Evolutionary conservation across 1,140 invertebrate species (phyloP).

Genomic region (Drosophila quadrilineata): DNA sequence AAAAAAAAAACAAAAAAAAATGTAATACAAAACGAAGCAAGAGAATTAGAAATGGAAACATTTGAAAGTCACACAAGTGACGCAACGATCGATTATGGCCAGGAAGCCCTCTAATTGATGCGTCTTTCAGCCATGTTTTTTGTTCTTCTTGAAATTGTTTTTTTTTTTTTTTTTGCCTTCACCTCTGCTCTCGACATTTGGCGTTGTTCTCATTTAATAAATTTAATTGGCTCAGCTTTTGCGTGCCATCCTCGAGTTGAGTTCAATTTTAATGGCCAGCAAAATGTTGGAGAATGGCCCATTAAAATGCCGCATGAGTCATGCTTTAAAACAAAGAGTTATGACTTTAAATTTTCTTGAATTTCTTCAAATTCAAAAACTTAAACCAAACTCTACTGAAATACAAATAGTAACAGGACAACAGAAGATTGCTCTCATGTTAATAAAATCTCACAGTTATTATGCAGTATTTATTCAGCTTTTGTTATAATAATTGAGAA

Average conservation of each 20-base stretch:
- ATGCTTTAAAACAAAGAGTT: conserved; percentile 40
- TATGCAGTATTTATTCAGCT: too few species aligned
- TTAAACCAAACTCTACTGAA: conserved; percentile 3
- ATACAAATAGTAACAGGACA: conserved; percentile 5
- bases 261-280: conserved; percentile 33
- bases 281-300: not conserved
- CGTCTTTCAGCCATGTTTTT: too few species aligned
- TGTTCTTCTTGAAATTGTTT: conserved; percentile 2
- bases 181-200: too few species aligned
- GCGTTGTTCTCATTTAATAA: conserved; percentile 22
- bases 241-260: conserved; percentile 27
- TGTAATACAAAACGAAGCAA: too few species aligned
- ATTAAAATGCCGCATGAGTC: conserved; percentile 27
- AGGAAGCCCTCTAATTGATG: too few species aligned
- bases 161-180: too few species aligned
- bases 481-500: too few species aligned
- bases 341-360: too few species aligned
- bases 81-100: conserved; percentile 12
- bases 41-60: too few species aligned
- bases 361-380: conserved; percentile 7
- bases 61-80: conserved; percentile 2
- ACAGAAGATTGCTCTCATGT: too few species aligned
- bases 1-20: not conserved
- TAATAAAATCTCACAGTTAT: too few species aligned
- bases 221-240: conserved; percentile 26